These are phyloP conservation scores for Axinella damicornis DNA, from an alignment of 37 sponge, comb jelly and placozoan species.

Conservation along the genomic window DNA sequence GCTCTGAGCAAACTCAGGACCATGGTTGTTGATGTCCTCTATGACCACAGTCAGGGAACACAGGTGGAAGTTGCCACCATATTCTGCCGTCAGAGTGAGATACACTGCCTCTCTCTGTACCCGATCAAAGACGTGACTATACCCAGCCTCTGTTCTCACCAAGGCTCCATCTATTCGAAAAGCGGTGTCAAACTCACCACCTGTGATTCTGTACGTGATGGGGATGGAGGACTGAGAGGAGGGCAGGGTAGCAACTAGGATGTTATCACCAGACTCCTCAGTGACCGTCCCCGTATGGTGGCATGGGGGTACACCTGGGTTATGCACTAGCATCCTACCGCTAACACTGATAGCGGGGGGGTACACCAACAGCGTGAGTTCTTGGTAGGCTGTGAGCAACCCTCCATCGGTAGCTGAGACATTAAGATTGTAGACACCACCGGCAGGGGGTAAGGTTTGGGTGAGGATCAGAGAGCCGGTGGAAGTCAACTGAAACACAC, in stretches of 20 bases:
- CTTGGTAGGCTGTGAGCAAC: conserved; percentile 12
- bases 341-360: not conserved
- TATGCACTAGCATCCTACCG: conserved; percentile 19
- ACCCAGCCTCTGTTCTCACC: not conserved
- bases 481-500: conserved; percentile 37
- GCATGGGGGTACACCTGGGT: conserved; percentile 34
- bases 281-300: conserved; percentile 21
- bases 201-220: not conserved
- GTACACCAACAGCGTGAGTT: conserved; percentile 49
- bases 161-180: conserved; percentile 15
- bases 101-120: conserved; percentile 52
- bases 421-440: conserved; percentile 41
- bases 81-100: conserved; percentile 45
- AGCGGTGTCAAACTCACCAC: not conserved
- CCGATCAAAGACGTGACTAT: conserved; percentile 31
- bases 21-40: conserved; percentile 69
- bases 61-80: conserved; percentile 51
- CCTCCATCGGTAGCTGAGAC: conserved; percentile 59
- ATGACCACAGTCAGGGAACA: conserved; percentile 69
- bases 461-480: conserved; percentile 39
- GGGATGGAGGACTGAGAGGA: not conserved
- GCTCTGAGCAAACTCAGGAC: conserved; percentile 44
- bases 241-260: not conserved
- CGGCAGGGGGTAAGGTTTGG: conserved; percentile 16
- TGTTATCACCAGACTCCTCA: conserved; percentile 7